Conservation (phyloP, 2,113 vertebrate genomes). For the Solenodon paradoxus region DNA sequence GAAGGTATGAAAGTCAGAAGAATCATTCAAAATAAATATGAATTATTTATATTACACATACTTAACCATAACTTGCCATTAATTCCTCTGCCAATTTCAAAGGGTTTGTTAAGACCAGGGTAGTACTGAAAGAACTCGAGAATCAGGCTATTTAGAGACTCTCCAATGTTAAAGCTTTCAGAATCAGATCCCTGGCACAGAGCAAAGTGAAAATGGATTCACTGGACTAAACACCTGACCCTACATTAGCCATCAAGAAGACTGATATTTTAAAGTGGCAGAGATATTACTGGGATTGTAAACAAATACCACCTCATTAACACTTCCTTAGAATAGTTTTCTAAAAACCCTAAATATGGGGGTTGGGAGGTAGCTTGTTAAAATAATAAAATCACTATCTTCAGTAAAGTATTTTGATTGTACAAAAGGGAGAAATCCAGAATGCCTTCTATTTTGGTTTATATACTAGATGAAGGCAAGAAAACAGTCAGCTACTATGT, state of each 20-base stretch:
- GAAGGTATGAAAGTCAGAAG: background rate
- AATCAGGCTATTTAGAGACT: background rate
- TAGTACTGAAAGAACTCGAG: background rate
- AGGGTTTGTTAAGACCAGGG: background rate
- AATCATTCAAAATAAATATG: background rate
- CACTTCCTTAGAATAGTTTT: background rate
- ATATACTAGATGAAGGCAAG: background rate
- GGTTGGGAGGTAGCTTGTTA: too few relatives aligned
- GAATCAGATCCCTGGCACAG: background rate
- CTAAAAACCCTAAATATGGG: background rate
- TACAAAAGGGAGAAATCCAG: background rate
- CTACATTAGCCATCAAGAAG: background rate
- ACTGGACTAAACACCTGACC: background rate
- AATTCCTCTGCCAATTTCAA: background rate
- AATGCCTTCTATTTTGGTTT: background rate
- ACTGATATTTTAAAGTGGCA: background rate
- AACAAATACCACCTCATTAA: background rate
- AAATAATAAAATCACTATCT: constrained; percentile 3
- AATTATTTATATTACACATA: background rate
- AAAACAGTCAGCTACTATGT: background rate
- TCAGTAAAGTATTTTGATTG: background rate
- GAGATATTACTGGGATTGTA: background rate
- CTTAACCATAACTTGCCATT: background rate
- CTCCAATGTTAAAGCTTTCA: background rate
- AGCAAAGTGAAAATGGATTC: background rate